Conservation (phyloP, 2,888 invertebrate genomes). For the Polydrusus pterygomalis region DNA sequence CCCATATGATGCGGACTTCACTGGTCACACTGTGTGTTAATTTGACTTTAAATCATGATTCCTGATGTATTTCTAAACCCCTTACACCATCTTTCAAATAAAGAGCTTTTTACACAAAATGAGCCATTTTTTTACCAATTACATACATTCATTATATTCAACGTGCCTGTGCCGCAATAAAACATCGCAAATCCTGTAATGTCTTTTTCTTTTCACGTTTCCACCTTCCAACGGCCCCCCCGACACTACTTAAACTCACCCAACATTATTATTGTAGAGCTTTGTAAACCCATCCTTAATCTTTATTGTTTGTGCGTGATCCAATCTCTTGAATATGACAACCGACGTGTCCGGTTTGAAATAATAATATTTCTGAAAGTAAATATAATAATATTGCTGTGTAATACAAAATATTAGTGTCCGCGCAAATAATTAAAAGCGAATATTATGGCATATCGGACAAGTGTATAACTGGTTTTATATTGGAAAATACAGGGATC, state of each 20-base stretch:
- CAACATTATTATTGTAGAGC: constrained; percentile 22
- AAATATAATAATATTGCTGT: neutral
- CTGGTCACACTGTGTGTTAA: no score
- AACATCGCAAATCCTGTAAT: constrained; percentile 8
- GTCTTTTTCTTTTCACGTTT: neutral
- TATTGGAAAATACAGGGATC: no score
- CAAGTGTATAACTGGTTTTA: no score
- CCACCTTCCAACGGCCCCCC: neutral
- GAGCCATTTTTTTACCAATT: neutral
- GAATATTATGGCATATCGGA: no score
- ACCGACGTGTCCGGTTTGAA: neutral
- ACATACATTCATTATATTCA: neutral
- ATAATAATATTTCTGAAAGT: constrained; percentile 2
- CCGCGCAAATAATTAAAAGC: no score
- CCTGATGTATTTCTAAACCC: no score
- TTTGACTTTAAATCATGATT: no score
- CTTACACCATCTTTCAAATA: no score
- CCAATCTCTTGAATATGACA: constrained; percentile 12
- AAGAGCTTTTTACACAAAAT: neutral
- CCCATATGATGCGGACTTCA: no score
- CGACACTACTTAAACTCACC: constrained; percentile 3
- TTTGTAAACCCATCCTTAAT: constrained; percentile 20
- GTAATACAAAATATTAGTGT: no score
- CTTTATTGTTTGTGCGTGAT: constrained; percentile 18
- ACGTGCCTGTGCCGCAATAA: neutral